Percentiles rank a stretch among this genome's conserved stretches.
Conservation (phyloP, 2,888 invertebrate species). For the Synergus umbraculus region DNA sequence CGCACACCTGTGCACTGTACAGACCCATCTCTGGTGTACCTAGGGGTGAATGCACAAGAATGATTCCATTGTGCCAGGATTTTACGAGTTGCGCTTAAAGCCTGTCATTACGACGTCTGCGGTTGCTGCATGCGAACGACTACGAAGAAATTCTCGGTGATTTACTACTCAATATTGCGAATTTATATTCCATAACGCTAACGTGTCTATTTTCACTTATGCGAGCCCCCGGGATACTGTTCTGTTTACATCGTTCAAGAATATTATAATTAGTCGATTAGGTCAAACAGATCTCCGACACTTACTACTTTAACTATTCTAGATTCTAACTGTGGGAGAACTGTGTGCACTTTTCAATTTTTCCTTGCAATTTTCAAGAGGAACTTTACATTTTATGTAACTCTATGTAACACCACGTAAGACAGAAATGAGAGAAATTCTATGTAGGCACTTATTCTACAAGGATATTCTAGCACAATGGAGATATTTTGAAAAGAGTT, state of each 20-base stretch:
- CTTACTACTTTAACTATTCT: neutral
- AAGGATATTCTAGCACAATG: neutral
- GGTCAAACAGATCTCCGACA: neutral
- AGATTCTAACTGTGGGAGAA: neutral
- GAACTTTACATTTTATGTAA: neutral
- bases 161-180: constrained; percentile 74
- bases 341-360: neutral
- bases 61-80: constrained; percentile 74
- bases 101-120: constrained; percentile 73
- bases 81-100: constrained; percentile 75
- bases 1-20: constrained; percentile 32
- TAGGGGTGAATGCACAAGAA: constrained; percentile 58
- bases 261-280: constrained; percentile 15
- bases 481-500: constrained; percentile 59
- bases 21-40: constrained; percentile 47
- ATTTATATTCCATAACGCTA: constrained; percentile 74
- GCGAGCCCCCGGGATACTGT: constrained; percentile 38
- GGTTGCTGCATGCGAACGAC: constrained; percentile 57
- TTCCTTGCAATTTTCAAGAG: neutral
- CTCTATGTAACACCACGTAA: neutral
- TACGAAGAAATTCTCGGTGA: constrained; percentile 68
- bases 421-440: neutral
- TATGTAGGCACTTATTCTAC: neutral
- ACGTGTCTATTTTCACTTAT: constrained; percentile 74
- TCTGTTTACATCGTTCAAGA: constrained; percentile 33